These are phyloP conservation scores for Tarsius wallacei DNA, from an alignment of 2,797 vertebrate genomes.

Conservation along the genomic window DNA sequence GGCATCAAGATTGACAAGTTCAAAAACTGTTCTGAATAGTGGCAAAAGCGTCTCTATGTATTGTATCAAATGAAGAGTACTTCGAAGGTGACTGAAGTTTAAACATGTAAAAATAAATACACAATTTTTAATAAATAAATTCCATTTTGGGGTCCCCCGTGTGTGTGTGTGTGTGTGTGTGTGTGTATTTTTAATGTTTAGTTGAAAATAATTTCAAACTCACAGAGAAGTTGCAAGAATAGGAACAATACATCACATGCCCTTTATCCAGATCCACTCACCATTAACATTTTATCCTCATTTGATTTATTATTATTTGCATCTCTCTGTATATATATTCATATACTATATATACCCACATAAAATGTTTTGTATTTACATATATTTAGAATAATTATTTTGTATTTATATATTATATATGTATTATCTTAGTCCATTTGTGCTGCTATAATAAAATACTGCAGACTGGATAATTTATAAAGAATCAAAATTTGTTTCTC, in stretches of 20 bases:
- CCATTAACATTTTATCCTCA: neutral
- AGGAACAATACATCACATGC: neutral
- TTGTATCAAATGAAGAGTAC: too few relatives aligned
- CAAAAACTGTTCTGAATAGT: too few relatives aligned
- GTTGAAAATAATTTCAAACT: conserved; percentile 37
- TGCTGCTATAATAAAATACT: neutral
- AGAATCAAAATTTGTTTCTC: neutral
- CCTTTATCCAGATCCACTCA: neutral
- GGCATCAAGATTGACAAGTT: too few relatives aligned
- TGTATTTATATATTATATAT: neutral
- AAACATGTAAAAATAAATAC: too few relatives aligned
- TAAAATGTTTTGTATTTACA: too few relatives aligned
- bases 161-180: too few relatives aligned
- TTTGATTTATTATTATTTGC: conserved; percentile 37
- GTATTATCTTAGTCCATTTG: neutral
- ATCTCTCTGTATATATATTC: neutral
- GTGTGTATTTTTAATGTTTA: neutral
- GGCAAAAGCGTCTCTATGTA: too few relatives aligned
- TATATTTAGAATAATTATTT: neutral
- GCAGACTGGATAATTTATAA: neutral
- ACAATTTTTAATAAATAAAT: too few relatives aligned
- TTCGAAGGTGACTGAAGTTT: too few relatives aligned
- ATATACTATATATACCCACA: neutral
- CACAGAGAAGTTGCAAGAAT: neutral
- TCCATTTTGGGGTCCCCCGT: too few relatives aligned